A percentile compares a stretch with the other conserved stretches of the same genome.
phyloP scores from a whole-genome alignment of 2,888 invertebrate species.

The Thereva nobilitata region DNA sequence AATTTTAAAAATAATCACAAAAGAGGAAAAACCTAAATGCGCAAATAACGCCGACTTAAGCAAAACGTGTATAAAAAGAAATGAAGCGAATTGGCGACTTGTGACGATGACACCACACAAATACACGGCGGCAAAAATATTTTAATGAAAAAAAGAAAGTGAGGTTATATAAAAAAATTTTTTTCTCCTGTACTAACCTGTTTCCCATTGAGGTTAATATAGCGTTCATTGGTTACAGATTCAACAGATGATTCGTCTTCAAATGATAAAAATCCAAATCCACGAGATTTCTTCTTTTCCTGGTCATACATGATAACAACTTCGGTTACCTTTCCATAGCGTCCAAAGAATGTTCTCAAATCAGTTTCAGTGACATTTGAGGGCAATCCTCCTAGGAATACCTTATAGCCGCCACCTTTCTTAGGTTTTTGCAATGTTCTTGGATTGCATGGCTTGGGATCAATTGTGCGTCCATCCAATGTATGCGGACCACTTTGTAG shows the following conservation, averaged over 20 bases:
- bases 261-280: conserved; percentile 93
- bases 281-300: conserved; percentile 95
- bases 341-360: conserved; percentile 86
- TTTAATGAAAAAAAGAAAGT: conserved; percentile 30
- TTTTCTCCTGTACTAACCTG: conserved; percentile 60
- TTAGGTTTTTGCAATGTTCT: conserved; percentile 90
- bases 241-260: conserved; percentile 93
- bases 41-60: conserved; percentile 29
- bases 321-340: conserved; percentile 95
- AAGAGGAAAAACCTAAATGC: conserved; percentile 24
- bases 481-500: conserved; percentile 91
- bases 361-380: conserved; percentile 95
- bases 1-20: conserved; percentile 31
- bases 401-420: conserved; percentile 89
- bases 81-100: conserved; percentile 8
- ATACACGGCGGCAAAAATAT: conserved; percentile 31
- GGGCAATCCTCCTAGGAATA: conserved; percentile 95
- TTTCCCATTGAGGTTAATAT: conserved; percentile 92
- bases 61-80: conserved; percentile 16
- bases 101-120: conserved; percentile 35
- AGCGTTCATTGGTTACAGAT: conserved; percentile 89
- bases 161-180: conserved; percentile 31
- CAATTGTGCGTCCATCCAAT: conserved; percentile 89
- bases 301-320: conserved; percentile 98
- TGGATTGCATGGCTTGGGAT: conserved; percentile 93